Base-by-base conservation (phyloP, 2,113 vertebrate genomes). In the Plecturocebus donacophilus region DNA sequence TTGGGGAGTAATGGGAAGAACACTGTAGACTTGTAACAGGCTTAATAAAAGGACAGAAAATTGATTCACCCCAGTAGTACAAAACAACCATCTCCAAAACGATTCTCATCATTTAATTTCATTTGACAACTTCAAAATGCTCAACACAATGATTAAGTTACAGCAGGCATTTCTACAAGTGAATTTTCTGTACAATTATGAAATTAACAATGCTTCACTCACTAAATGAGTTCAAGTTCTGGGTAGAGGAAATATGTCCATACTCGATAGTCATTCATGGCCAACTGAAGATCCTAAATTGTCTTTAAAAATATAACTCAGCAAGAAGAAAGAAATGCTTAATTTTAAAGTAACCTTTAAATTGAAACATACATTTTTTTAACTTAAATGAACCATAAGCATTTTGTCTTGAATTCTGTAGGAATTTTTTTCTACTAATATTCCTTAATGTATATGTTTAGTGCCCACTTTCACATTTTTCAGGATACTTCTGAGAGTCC, bases 281-380 rank as follows among this genome's bases (percentile, higher is more conserved):
- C 27, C 64, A 97, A 38, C 6, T 42, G 11, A 8, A 45, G 35
- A 27, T 86, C 77, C 42, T 52, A 80, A 76, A 87, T 45, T 52
- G 38, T 25, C 38, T 95, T 52, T 61, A 90, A 66, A 38, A 11
- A 35, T 90, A 77, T 7, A 77, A n/a, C 70, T 87, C 56, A 82
- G 7, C 6, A 81, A 21, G 35, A 56, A 81, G 47, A 58, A 90
- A 11, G 35, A 90, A 81, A 92, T 77, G 2, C 89, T 58, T 76
- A 85, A 94, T 75, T 91, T 93, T 82, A 20, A 86, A 94, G 61
- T 76, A 80, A 40, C 21, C 77, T 94, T 89, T 81, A 94, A 91
- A 45, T 35, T 40, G 10, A 42, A 80, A 91, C 4, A 49, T 58
- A 32, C 1, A 14, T 61, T 66, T 95, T 85, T 90, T 32, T 64